These are phyloP conservation scores for Limnephilus marmoratus DNA, from an alignment of 2,888 invertebrate genomes.

Conservation along the genomic window DNA sequence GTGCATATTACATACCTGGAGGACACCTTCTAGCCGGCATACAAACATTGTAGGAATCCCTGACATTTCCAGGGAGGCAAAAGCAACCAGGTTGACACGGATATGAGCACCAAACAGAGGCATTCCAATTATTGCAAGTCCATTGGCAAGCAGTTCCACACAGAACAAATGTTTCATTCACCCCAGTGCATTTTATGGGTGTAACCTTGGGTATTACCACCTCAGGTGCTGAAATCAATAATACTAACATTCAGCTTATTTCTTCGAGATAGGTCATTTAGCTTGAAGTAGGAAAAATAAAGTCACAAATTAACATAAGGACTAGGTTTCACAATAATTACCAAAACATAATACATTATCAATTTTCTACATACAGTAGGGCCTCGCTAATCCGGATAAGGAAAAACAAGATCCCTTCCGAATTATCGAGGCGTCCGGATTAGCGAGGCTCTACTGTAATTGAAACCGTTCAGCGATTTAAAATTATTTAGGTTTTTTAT, in stretches of 20 bases:
- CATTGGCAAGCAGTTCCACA: slow-evolving; percentile 48
- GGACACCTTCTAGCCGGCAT: neutral
- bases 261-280: neutral
- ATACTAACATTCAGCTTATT: neutral
- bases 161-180: slow-evolving; percentile 28
- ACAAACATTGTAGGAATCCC: neutral
- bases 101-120: neutral
- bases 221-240: neutral
- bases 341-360: too few species aligned
- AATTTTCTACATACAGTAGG: neutral
- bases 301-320: neutral
- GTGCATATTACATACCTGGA: neutral
- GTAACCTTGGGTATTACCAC: neutral
- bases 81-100: slow-evolving; percentile 3
- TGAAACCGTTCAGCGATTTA: neutral
- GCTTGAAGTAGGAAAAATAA: neutral
- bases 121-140: slow-evolving; percentile 37
- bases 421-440: too few species aligned
- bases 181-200: neutral
- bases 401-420: too few species aligned
- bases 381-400: too few species aligned
- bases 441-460: too few species aligned
- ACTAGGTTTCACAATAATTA: neutral
- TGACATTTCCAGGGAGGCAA: neutral
- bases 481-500: neutral